Base-by-base conservation (phyloP, 2,888 invertebrate species). In the Erebia epiphron region DNA sequence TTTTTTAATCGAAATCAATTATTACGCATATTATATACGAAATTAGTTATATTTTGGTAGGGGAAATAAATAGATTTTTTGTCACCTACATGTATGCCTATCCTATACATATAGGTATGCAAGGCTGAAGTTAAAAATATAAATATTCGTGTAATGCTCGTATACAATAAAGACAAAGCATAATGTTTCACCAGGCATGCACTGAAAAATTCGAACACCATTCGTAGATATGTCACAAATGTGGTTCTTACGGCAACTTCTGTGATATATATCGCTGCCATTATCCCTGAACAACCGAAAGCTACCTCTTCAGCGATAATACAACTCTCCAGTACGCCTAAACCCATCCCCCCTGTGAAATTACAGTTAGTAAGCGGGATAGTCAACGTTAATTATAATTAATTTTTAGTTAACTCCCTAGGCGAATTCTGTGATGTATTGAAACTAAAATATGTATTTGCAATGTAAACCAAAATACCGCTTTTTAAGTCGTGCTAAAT, bases 201-300 rank as follows among this genome's bases (percentile, higher is more conserved):
- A 54, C 16, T 56, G 43, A 54, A 46, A 68, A 43, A n/a, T 61
- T 18, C 11, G 21, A 62, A 62, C 46, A 64, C 52, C 64, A 64
- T 49, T 21, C 49, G 18, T 41, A 54, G 13, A 16, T n/a, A 41
- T 52, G 35, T 21, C 21, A 56, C 46, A 57, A 63, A 16, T 16
- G 16, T 54, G 52, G 63, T 66, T 75, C 80, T 92, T 92, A 95
- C 95, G 70, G 95, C 97, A 70, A 98, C 94, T 57, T 96, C 96
- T 81, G 97, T 98, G 71, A 96, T 97, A 94, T 96, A 97, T 70
- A 98, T 89, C 4, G 98, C 98, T n/a, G 98, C 98, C 94, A 95
- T 95, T 64, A 98, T 96, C 67, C 98, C 99, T 52, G 98, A 96
- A 87, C 99, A 99, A 56, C 98, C 99, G 87, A 97, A 99, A 2